Conservation (phyloP, 2,888 invertebrate species). For the Fragum sueziense region DNA sequence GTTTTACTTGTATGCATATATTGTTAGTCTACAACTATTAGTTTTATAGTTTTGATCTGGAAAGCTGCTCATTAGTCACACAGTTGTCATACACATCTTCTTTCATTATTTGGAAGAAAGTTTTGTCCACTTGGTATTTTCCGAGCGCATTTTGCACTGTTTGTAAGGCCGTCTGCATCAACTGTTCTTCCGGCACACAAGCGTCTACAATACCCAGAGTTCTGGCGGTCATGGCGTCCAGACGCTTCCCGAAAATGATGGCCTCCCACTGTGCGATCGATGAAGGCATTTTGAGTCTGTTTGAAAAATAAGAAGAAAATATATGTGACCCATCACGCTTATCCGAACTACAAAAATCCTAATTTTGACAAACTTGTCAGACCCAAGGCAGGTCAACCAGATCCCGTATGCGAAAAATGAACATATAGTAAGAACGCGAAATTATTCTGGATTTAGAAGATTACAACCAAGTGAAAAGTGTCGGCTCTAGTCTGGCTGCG, state of each 20-base stretch:
- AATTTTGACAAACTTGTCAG: too few species aligned
- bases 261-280: constrained; percentile 49
- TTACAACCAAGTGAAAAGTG: too few species aligned
- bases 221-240: constrained; percentile 51
- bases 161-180: constrained; percentile 30
- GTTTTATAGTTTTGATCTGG: background rate
- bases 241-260: constrained; percentile 52
- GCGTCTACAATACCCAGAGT: constrained; percentile 48
- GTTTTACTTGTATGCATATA: too few species aligned
- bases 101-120: constrained; percentile 52
- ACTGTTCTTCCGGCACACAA: constrained; percentile 25
- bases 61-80: background rate
- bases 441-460: too few species aligned
- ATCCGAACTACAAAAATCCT: too few species aligned
- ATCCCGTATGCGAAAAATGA: too few species aligned
- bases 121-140: constrained; percentile 50
- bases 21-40: too few species aligned
- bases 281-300: constrained; percentile 52
- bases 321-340: too few species aligned
- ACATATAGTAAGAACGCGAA: too few species aligned
- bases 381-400: too few species aligned
- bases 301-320: background rate
- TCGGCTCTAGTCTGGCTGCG: too few species aligned
- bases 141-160: constrained; percentile 51
- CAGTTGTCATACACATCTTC: constrained; percentile 53